phyloP scores from a whole-genome alignment of 64 coral and sea anemone species.

The Montipora capricornis region DNA sequence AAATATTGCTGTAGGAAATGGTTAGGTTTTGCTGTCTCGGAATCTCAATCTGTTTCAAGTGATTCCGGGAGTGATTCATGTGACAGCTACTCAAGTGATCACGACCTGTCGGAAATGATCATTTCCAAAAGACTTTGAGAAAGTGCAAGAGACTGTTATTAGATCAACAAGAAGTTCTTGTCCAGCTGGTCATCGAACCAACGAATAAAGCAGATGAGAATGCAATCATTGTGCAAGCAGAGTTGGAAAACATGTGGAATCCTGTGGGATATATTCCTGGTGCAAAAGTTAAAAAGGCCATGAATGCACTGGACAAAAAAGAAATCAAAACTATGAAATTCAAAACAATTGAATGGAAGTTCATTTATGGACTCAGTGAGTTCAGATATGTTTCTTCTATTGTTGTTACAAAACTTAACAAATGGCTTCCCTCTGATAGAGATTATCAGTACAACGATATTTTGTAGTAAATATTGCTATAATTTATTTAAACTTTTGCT shows the following conservation, averaged over 20 bases:
- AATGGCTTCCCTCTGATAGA: conserved; percentile 29
- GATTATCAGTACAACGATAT: conserved; percentile 64
- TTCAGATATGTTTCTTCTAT: conserved; percentile 62
- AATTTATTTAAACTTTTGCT: too few species aligned
- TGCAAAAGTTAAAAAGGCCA: conserved; percentile 51
- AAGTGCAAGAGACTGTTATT: conserved; percentile 19
- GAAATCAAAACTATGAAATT: conserved; percentile 52
- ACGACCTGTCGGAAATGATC: conserved; percentile 10
- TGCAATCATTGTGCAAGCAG: conserved; percentile 60
- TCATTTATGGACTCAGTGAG: conserved; percentile 24
- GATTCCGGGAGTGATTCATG: too few species aligned
- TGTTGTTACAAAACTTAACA: conserved; percentile 30
- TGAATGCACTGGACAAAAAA: conserved; percentile 32
- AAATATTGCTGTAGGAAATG: neutral
- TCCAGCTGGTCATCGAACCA: conserved; percentile 23
- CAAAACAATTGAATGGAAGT: conserved; percentile 32
- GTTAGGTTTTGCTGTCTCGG: neutral
- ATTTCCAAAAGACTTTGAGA: conserved; percentile 53
- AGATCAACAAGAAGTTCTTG: conserved; percentile 23
- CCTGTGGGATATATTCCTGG: conserved; percentile 61
- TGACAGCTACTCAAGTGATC: too few species aligned
- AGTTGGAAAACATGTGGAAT: conserved; percentile 16
- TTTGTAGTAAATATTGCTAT: neutral
- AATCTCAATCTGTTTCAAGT: too few species aligned
- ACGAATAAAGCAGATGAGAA: conserved; percentile 66